These are phyloP conservation scores for Archaeoteleia sp. DNA, from an alignment of 2,888 invertebrate species.

Conservation along the genomic window DNA sequence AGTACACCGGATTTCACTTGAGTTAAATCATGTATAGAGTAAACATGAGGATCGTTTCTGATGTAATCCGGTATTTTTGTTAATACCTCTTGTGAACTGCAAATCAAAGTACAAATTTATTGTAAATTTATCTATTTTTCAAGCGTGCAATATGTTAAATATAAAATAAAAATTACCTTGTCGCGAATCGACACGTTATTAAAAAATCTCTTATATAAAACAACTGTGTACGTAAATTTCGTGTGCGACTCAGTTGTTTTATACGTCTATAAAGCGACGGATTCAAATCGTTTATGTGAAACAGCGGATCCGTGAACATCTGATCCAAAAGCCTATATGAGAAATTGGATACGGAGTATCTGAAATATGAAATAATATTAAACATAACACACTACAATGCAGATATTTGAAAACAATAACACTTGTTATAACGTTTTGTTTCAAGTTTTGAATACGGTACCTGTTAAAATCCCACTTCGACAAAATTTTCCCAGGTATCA, in stretches of 20 bases:
- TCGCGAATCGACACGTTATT: constrained; percentile 81
- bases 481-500: constrained; percentile 83
- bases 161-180: constrained; percentile 75
- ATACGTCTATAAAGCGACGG: constrained; percentile 80
- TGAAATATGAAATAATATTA: constrained; percentile 70
- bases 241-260: constrained; percentile 79
- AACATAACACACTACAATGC: too few relatives aligned
- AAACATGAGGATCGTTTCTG: constrained; percentile 80
- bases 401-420: too few relatives aligned
- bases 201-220: constrained; percentile 84
- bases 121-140: not conserved
- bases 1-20: constrained; percentile 80
- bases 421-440: constrained; percentile 6
- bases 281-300: constrained; percentile 84
- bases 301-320: constrained; percentile 86
- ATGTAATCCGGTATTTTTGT: constrained; percentile 79
- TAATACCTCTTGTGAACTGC: constrained; percentile 78
- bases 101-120: constrained; percentile 61
- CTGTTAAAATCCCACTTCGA: constrained; percentile 81
- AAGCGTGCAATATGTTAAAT: constrained; percentile 1
- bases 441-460: constrained; percentile 64
- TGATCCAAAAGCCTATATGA: constrained; percentile 85
- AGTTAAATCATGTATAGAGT: constrained; percentile 84
- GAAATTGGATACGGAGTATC: constrained; percentile 89
- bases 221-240: constrained; percentile 81